Base-by-base conservation (phyloP, 2,888 invertebrate species). In the Charanyca ferruginea region DNA sequence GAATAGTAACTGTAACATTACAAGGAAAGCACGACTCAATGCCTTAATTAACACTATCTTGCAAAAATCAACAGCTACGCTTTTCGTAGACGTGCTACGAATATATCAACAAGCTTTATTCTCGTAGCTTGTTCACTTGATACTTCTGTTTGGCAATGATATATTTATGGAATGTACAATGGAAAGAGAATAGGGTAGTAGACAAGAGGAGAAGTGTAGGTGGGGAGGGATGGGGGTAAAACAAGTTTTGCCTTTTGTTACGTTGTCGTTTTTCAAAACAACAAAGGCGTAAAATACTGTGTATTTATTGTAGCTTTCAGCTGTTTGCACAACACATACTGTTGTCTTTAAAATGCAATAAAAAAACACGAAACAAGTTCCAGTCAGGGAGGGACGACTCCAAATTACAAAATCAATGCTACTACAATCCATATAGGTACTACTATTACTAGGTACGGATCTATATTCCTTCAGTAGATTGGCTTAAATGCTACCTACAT, bases 1-100 rank as follows among this genome's bases (percentile, higher is more conserved):
- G 28, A 13, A 18, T 41, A 51, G 68, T 62, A 49, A 73, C 52
- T 51, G 52, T 18, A 66, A 62, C 49, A 48, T 67, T 60, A 61
- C 53, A 64, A 64, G 58, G 47, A 59, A 61, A 71, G 51, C 52
- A 61, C 48, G 62, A 71, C 44, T 45, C 38, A 41, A 62, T 41
- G 52, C 22, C 48, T 55, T 71, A 77, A 77, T 70, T 75, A 77
- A 63, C 64, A 77, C 64, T 65, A 77, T 72, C 67, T 66, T 59
- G 49, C 64, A 67, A 79, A 70, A 74, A 71, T 77, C 76, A 79
- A 79, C 68, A 64, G 79, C 80, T 80, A 81, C 80, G 80, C 66
- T 74, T 74, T 67, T 77, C 77, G 80, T 79, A 77, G 79, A 79
- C 79, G 77, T 77, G 80, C 80, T 79, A 81, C 73, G 80, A 80